Conservation (phyloP, 2,797 vertebrate species). For the Limnodromus scolopaceus region DNA sequence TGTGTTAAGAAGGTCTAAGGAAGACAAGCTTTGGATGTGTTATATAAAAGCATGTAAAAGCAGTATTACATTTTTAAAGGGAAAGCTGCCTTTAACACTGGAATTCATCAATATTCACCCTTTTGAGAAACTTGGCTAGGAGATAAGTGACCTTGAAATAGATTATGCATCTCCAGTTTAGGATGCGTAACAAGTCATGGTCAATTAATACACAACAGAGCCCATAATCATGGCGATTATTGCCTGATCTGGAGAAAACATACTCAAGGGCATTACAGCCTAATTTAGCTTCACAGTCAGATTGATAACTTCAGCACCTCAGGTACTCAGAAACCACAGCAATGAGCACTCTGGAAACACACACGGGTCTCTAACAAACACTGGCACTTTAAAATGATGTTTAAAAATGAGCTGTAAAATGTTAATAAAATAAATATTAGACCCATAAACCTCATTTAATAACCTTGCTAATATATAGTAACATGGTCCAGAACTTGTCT, state of each 20-base stretch:
- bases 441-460: neutral
- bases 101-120: conserved; percentile 1
- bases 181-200: conserved; percentile 30
- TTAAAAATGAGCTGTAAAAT: conserved; percentile 13
- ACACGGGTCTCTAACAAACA: neutral
- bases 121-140: neutral
- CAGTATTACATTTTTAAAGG: neutral
- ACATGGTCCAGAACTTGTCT: neutral
- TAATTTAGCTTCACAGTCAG: conserved; percentile 33
- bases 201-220: conserved; percentile 56
- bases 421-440: conserved; percentile 11
- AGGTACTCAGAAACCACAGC: neutral
- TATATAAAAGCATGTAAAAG: neutral
- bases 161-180: conserved; percentile 15
- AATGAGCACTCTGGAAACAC: neutral
- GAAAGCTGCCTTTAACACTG: neutral
- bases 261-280: conserved; percentile 39
- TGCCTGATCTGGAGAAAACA: conserved; percentile 35
- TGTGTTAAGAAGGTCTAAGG: conserved; percentile 14
- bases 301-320: conserved; percentile 2
- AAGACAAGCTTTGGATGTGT: neutral
- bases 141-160: conserved; percentile 36
- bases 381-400: neutral
- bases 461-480: neutral
- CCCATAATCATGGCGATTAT: conserved; percentile 10